phyloP scores from a whole-genome alignment of 2,797 vertebrate genomes.

The Sciurus carolinensis region DNA sequence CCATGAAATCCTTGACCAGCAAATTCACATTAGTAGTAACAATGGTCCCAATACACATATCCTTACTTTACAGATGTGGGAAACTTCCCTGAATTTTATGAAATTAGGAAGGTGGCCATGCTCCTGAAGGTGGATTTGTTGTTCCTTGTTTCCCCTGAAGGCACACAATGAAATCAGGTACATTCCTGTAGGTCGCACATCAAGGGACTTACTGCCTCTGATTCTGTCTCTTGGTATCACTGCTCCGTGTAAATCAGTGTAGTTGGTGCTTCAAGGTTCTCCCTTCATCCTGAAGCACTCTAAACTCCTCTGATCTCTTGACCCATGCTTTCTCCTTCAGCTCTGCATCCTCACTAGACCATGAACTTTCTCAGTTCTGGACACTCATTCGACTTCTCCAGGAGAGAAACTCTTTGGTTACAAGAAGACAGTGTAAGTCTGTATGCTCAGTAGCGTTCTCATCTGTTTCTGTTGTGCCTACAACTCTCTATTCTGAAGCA shows the following conservation, averaged over 20 bases:
- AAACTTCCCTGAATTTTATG: neutral
- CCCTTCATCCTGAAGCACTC: neutral
- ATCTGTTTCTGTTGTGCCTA: too few species aligned
- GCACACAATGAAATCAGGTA: neutral
- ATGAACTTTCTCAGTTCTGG: neutral
- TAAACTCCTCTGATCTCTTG: neutral
- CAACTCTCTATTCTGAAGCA: neutral
- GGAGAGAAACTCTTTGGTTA: neutral
- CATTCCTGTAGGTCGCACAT: neutral
- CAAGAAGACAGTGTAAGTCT: neutral
- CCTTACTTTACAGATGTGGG: neutral
- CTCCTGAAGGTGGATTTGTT: neutral
- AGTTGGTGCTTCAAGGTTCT: neutral
- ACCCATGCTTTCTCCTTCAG: neutral
- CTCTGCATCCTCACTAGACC: neutral
- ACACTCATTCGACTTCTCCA: neutral
- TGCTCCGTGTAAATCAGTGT: too few species aligned
- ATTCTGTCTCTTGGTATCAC: neutral
- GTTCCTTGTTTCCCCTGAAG: neutral
- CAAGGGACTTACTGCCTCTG: neutral
- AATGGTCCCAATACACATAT: neutral
- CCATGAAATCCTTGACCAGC: neutral
- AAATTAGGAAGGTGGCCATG: too few species aligned
- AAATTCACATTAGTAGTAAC: neutral
- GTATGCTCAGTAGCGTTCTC: rapidly evolving